Base-by-base conservation (phyloP, 2,797 vertebrate species). In the Cephalopachus bancanus region DNA sequence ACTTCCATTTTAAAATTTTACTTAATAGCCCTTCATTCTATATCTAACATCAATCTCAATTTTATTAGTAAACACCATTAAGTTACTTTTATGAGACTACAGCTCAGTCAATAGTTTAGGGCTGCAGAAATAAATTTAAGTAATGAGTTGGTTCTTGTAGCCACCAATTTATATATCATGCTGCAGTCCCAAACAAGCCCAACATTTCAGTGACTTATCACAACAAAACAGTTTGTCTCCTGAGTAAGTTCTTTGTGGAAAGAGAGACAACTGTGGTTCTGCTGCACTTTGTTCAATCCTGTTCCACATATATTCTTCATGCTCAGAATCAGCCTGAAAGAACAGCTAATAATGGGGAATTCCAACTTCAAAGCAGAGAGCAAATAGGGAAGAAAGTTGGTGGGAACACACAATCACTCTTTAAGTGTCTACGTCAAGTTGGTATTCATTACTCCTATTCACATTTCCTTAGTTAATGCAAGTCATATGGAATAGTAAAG, bases 31-130 rank as follows among this genome's bases (percentile, higher is more conserved):
- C n/a, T 55, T 88, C 51, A 88, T 89, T 85, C 67, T 83, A 10
- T 51, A 76, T 64, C 6, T 87, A 75, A 83, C 1, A 74, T 7
- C 51, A 5, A 67, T 65, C 37, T 91, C 24, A 71, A 76, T 85
- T 84, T 95, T 92, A 87, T 30, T 55, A 79, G 24, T 53, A 67
- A 96, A 84, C 44, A 89, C 91, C 74, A 71, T 4, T 65, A 78
- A 90, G 33, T 93, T 85, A 75, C n/a, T 81, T 91, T 19, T 51
- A 10, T 74, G 11, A 75, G 19, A 74, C 20, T 51, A 62, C 3
- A 69, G 55, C 28, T 85, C 33, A 86, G 37, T 89, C 69, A 91
- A 59, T 17, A 65, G 78, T 81, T 80, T n/a, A 81, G 67, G 37
- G 37, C 33, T 91, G 1, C 22, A 91, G 67, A 95, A 89, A 84